phyloP scores from a whole-genome alignment of 1,140 invertebrate genomes.

The Diploscapter pachys region DNA sequence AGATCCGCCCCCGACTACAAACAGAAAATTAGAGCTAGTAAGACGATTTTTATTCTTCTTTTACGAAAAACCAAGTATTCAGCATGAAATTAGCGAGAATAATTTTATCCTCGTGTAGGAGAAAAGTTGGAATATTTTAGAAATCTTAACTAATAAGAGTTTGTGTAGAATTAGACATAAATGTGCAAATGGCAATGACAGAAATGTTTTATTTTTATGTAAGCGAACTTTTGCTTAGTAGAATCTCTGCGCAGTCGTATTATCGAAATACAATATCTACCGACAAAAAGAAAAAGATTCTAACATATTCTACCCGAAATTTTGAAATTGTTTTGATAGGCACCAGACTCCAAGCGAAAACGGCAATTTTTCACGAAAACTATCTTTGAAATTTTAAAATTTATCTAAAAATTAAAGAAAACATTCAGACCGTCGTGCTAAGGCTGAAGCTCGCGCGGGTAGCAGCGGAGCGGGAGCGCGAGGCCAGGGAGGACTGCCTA shows the following conservation, averaged over 20 bases:
- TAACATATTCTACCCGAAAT: too few species aligned
- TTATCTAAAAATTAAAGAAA: constrained; percentile 2
- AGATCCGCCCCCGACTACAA: constrained; percentile 10
- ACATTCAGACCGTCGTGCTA: not conserved
- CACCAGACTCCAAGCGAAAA: not conserved
- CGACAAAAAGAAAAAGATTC: too few species aligned
- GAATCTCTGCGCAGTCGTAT: too few species aligned
- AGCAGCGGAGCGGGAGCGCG: not conserved
- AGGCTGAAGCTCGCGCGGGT: constrained; percentile 8
- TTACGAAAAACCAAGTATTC: not conserved
- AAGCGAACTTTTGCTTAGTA: too few species aligned
- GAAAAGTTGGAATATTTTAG: not conserved
- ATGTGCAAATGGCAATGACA: too few species aligned
- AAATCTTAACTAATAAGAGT: not conserved
- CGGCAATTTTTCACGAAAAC: not conserved
- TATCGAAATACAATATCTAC: too few species aligned
- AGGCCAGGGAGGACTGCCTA: not conserved
- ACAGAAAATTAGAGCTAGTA: constrained; percentile 68
- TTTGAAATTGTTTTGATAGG: too few species aligned
- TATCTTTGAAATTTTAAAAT: not conserved
- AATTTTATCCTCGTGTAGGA: not conserved
- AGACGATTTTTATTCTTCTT: constrained; percentile 58
- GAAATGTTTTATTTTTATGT: too few species aligned
- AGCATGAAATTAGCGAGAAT: not conserved
- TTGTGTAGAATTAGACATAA: not conserved